Evolutionary conservation across 2,888 invertebrate genomes (phyloP), one percentile per base, ranked within the genome.

Genomic region (Diploptera punctata): DNA sequence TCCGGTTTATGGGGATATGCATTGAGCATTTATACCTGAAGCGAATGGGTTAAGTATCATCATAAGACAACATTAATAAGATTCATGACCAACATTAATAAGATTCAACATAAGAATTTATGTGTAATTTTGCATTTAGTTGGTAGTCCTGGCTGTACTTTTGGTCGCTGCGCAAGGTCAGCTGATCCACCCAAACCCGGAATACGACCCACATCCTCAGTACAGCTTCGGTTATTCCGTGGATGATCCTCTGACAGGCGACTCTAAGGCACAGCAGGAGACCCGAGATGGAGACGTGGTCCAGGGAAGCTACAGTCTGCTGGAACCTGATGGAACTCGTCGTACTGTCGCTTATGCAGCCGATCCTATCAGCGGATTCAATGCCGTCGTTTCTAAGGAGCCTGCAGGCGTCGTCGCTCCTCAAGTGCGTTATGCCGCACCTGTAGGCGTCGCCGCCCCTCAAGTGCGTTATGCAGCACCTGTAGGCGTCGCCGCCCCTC

Each of bases 351-450:
- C 75, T 68, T 79, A 79, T 74, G 74, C 75, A n/a, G 77, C 79
- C 19, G 79, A 78, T 67, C 71, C 77, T 31, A 76, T 77, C 44
- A 76, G 76, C 74, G 67, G 67, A n/a, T 67, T 67, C 67, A 67
- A 67, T 52, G 67, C 67, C 49, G 67, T 67, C 10, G 67, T 67
- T 1, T 29, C 38, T 52, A 24, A 84, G 47, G 85, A 86, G 77
- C 61, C 61, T 18, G 44, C 31, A 19, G 60, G 67, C 7, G 33
- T 10, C 31, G 69, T 52, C 16, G 73, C 68, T 38, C 54, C 68
- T 21, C 16, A 19, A 1, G 24, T 21, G 18, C n/a, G n/a, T n/a
- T n/a, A n/a, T n/a, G 33, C 10, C 7, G 33, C 33, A 7, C 33
- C 33, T 33, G 33, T 10, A 33, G 7, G 7, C 5, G 10, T 33